Percentiles rank a stretch among this genome's conserved stretches.
Conservation (phyloP, 2,888 invertebrate species). For the Troides helena region DNA sequence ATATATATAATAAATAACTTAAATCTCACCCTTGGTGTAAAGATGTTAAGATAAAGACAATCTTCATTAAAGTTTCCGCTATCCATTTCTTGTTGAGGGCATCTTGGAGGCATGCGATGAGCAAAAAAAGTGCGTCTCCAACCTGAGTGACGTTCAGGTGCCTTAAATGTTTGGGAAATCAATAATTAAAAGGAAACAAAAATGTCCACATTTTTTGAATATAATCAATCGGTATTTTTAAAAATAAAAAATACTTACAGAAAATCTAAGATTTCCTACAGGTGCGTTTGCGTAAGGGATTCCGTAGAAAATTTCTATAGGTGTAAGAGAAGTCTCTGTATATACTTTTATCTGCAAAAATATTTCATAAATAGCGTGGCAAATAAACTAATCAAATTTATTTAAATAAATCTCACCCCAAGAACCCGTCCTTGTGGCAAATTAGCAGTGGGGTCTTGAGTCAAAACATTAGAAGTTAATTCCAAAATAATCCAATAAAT, state of each 20-base stretch:
- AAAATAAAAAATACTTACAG: constrained; percentile 68
- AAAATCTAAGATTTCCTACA: constrained; percentile 85
- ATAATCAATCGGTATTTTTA: not conserved
- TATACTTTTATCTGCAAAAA: constrained; percentile 82
- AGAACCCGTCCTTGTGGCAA: constrained; percentile 80
- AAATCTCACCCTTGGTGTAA: constrained; percentile 86
- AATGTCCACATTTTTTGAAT: not conserved
- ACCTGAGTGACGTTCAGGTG: constrained; percentile 85
- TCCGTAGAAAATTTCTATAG: constrained; percentile 86
- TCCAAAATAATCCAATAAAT: constrained; percentile 35
- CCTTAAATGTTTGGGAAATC: constrained; percentile 59
- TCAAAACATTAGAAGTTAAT: constrained; percentile 36
- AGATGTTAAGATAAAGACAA: constrained; percentile 94
- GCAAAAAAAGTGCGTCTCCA: constrained; percentile 86
- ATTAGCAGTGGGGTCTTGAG: constrained; percentile 76
- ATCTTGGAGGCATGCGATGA: constrained; percentile 84
- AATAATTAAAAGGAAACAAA: not conserved
- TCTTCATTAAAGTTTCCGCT: constrained; percentile 82
- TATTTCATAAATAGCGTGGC: not conserved
- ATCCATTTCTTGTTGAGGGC: constrained; percentile 79
- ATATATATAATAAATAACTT: not conserved
- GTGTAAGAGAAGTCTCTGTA: constrained; percentile 80
- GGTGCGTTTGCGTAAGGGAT: constrained; percentile 92
- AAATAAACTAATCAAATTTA: constrained; percentile 7
- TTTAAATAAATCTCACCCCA: constrained; percentile 72